Conservation (phyloP, 1,140 invertebrate species). For the Dreissena rostriformis region DNA sequence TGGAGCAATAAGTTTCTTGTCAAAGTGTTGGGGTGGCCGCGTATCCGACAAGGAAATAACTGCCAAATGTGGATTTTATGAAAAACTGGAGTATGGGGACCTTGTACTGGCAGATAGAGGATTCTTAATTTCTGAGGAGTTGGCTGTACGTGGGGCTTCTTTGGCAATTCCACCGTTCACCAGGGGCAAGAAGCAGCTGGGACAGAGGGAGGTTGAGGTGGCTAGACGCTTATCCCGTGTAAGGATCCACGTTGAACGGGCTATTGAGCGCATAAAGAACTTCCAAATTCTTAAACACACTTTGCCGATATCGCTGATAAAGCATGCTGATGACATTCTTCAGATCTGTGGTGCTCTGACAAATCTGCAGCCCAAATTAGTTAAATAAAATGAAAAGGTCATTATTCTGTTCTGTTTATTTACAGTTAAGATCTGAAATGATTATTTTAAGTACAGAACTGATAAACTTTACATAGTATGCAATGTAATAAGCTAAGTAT, state of each 20-base stretch:
- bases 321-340: constrained; percentile 12
- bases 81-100: no score
- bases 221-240: constrained; percentile 2
- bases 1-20: no score
- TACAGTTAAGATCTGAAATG: background rate
- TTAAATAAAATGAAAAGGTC: constrained; percentile 2
- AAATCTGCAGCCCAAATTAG: constrained; percentile 15
- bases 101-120: constrained; percentile 20
- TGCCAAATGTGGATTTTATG: no score
- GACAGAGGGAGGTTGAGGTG: constrained; percentile 11
- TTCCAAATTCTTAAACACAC: background rate
- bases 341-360: constrained; percentile 10
- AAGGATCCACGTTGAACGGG: constrained; percentile 25
- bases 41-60: no score
- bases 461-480: background rate
- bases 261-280: constrained; percentile 25
- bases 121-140: constrained; percentile 27
- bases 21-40: no score
- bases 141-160: background rate
- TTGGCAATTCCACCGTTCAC: constrained; percentile 26
- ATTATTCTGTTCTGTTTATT: no score
- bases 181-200: constrained; percentile 13
- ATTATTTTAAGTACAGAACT: background rate
- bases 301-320: background rate
- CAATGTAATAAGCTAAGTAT: no score